Percentiles rank a stretch among this genome's conserved stretches.
phyloP scores from a whole-genome alignment of 2,113 vertebrate species.

The Cheilinus undulatus region DNA sequence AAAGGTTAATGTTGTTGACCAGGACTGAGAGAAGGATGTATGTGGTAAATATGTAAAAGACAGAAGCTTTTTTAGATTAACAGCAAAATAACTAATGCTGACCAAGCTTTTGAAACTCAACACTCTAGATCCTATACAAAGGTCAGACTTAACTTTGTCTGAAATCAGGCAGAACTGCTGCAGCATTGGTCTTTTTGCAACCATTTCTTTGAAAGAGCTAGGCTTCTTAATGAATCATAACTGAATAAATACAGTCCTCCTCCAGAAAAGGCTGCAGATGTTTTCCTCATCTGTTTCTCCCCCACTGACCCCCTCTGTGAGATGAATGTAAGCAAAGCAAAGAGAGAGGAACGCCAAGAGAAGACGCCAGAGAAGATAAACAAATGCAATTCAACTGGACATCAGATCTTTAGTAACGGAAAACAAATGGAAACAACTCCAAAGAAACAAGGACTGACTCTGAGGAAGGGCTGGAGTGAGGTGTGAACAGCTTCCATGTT shows the following conservation, averaged over 20 bases:
- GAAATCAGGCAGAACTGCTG: background rate
- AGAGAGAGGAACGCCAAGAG: conserved; percentile 2
- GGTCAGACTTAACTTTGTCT: background rate
- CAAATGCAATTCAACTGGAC: conserved; percentile 47
- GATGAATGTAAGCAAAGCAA: conserved; percentile 37
- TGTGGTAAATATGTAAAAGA: too few relatives aligned
- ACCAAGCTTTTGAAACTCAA: too few relatives aligned
- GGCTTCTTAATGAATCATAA: conserved; percentile 9
- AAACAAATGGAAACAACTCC: conserved; percentile 38
- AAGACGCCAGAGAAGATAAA: conserved; percentile 57
- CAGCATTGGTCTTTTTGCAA: background rate
- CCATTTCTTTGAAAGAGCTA: background rate
- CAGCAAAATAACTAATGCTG: too few relatives aligned
- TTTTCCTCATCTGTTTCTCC: conserved; percentile 42
- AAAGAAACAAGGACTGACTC: conserved; percentile 4
- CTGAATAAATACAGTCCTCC: conserved; percentile 26
- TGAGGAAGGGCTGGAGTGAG: conserved; percentile 8
- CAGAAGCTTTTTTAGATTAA: too few relatives aligned
- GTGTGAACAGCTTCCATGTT: conserved; percentile 13
- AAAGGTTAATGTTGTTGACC: too few relatives aligned
- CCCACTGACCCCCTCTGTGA: background rate
- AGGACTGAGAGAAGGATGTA: too few relatives aligned
- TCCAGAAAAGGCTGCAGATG: conserved; percentile 26
- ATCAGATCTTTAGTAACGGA: conserved; percentile 14
- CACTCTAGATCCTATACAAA: too few relatives aligned